phyloP scores from a whole-genome alignment of 92 coral and sea anemone genomes.

The Actinernus sp. region DNA sequence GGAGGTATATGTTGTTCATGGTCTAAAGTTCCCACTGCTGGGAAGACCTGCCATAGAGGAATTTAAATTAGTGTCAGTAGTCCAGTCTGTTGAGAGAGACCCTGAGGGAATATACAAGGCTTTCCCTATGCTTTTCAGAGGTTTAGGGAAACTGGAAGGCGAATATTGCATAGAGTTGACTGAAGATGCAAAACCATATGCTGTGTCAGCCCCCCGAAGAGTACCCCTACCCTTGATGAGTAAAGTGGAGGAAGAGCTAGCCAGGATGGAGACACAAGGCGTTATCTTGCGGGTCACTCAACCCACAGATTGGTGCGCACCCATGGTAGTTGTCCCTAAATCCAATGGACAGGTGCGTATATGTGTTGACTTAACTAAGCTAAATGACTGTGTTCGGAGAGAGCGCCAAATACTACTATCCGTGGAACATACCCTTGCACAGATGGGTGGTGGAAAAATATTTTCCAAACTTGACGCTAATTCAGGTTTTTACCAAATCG shows the following conservation, averaged over 20 bases:
- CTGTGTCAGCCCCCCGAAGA: slow-evolving; percentile 36
- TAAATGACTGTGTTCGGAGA: slow-evolving; percentile 54
- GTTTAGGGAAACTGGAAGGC: slow-evolving; percentile 41
- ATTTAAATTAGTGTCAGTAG: slow-evolving; percentile 1
- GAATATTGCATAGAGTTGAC: slow-evolving; percentile 32
- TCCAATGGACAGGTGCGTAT: slow-evolving; percentile 37
- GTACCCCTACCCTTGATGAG: slow-evolving; percentile 50
- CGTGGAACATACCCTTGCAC: slow-evolving; percentile 36
- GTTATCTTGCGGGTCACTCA: slow-evolving; percentile 47
- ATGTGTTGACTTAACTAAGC: slow-evolving; percentile 36
- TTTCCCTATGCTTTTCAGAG: slow-evolving; percentile 37
- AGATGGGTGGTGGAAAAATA: slow-evolving; percentile 13
- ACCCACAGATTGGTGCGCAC: slow-evolving; percentile 77
- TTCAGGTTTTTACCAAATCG: slow-evolving; percentile 16
- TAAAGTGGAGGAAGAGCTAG: slow-evolving; percentile 49
- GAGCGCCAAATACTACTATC: slow-evolving; percentile 54
- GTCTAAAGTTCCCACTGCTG: slow-evolving; percentile 7
- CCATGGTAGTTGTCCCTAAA: slow-evolving; percentile 39
- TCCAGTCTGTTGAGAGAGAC: slow-evolving; percentile 2
- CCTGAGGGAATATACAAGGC: no score
- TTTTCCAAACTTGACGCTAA: slow-evolving; percentile 19
- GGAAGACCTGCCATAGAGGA: neutral
- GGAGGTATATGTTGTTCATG: slow-evolving; percentile 29
- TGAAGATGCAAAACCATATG: slow-evolving; percentile 55
- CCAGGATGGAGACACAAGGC: slow-evolving; percentile 48